Evolutionary conservation across 2,888 invertebrate genomes (phyloP).

Genomic region (Acronicta leporina): DNA sequence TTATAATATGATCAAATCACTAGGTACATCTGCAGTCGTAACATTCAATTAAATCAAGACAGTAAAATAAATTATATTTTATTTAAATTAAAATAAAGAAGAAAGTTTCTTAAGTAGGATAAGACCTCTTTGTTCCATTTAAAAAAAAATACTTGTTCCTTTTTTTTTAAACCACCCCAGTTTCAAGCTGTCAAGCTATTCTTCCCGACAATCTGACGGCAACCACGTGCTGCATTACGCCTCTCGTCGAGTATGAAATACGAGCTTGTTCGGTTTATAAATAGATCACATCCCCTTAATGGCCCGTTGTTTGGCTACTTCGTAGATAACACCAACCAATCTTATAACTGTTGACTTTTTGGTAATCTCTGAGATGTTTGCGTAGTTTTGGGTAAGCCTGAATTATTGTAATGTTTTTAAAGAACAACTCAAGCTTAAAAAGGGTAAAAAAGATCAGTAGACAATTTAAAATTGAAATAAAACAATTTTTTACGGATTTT

Average conservation of each 20-base stretch:
- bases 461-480: too few relatives aligned
- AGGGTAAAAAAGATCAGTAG: background rate
- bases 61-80: too few relatives aligned
- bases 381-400: slow-evolving; percentile 22
- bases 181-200: slow-evolving; percentile 11
- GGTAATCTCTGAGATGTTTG: slow-evolving; percentile 41
- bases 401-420: slow-evolving; percentile 24
- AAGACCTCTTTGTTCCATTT: too few relatives aligned
- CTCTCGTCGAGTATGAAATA: slow-evolving; percentile 43
- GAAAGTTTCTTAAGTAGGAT: too few relatives aligned
- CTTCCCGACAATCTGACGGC: slow-evolving; percentile 46
- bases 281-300: slow-evolving; percentile 76
- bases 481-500: too few relatives aligned
- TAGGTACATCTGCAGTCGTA: too few relatives aligned
- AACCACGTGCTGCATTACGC: slow-evolving; percentile 74
- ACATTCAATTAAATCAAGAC: too few relatives aligned
- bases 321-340: slow-evolving; percentile 59
- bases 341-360: slow-evolving; percentile 47
- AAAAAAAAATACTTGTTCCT: too few relatives aligned
- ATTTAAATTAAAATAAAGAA: too few relatives aligned
- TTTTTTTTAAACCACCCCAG: slow-evolving; percentile 11
- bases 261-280: slow-evolving; percentile 35
- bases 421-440: background rate
- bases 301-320: slow-evolving; percentile 77
- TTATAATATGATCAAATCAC: too few relatives aligned